Evolutionary conservation across 1,140 invertebrate genomes (phyloP).

Genomic region (Helicoverpa armigera): DNA sequence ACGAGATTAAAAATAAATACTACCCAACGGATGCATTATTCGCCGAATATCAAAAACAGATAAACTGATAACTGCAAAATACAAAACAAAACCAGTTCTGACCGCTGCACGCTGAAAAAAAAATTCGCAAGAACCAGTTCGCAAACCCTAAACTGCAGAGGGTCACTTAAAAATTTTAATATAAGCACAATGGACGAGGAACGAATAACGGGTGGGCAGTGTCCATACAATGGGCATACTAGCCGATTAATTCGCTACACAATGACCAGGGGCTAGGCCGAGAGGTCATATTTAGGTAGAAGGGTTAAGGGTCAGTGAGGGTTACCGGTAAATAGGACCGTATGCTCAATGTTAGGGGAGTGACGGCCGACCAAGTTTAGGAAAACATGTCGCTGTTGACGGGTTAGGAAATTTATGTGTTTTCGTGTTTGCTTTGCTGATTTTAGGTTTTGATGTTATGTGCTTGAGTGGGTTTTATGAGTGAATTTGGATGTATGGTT

Average conservation of each 20-base stretch:
- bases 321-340: constrained; percentile 81
- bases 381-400: constrained; percentile 74
- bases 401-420: constrained; percentile 76
- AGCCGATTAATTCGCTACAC: constrained; percentile 82
- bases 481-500: neutral
- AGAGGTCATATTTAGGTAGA: constrained; percentile 85
- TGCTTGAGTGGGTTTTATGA: neutral
- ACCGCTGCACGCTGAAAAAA: constrained; percentile 42
- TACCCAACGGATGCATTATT: constrained; percentile 15
- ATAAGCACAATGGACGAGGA: constrained; percentile 71
- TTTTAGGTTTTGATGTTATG: constrained; percentile 24
- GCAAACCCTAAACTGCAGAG: constrained; percentile 66
- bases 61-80: constrained; percentile 31
- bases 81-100: constrained; percentile 49
- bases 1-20: constrained; percentile 19
- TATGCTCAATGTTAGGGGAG: constrained; percentile 74
- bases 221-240: constrained; percentile 75
- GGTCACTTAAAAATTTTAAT: constrained; percentile 83
- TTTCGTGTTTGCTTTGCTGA: constrained; percentile 56
- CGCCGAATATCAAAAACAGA: constrained; percentile 30
- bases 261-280: constrained; percentile 76
- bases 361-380: constrained; percentile 69
- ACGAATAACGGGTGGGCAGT: constrained; percentile 70
- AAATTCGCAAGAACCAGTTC: constrained; percentile 78
- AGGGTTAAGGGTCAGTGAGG: constrained; percentile 80